phyloP scores from a whole-genome alignment of 1,140 invertebrate genomes.

The Drosophila burlai region DNA sequence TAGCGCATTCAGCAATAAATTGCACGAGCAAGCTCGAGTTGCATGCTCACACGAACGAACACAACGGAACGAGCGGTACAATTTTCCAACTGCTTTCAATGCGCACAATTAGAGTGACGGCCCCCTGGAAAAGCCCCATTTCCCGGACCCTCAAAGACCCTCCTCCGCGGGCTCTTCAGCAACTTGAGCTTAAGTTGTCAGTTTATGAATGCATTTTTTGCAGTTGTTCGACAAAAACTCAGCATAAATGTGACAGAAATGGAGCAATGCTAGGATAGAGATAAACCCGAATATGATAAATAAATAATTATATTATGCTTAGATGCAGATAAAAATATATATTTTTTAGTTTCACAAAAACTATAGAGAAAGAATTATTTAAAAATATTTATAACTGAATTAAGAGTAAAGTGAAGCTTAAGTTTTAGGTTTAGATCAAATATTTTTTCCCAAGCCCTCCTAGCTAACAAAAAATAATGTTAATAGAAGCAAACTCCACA shows the following conservation, averaged over 20 bases:
- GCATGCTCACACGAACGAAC: slow-evolving; percentile 51
- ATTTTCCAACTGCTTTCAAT: slow-evolving; percentile 74
- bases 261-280: neutral
- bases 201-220: slow-evolving; percentile 28
- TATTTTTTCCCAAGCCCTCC: neutral
- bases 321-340: neutral
- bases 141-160: neutral
- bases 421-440: neutral
- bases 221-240: slow-evolving; percentile 20
- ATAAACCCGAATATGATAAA: slow-evolving; percentile 21
- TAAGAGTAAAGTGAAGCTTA: too few relatives aligned
- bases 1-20: slow-evolving; percentile 70
- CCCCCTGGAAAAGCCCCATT: slow-evolving; percentile 14
- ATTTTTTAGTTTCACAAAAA: neutral
- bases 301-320: neutral
- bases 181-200: slow-evolving; percentile 44
- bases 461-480: neutral
- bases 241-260: slow-evolving; percentile 23
- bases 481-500: neutral
- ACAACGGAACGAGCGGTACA: slow-evolving; percentile 25
- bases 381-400: too few relatives aligned
- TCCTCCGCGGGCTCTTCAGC: slow-evolving; percentile 25
- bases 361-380: too few relatives aligned
- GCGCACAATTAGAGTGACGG: slow-evolving; percentile 71
- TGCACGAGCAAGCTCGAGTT: slow-evolving; percentile 68